These are phyloP conservation scores for Arge pagana DNA, from an alignment of 2,888 invertebrate genomes.

Conservation along the genomic window DNA sequence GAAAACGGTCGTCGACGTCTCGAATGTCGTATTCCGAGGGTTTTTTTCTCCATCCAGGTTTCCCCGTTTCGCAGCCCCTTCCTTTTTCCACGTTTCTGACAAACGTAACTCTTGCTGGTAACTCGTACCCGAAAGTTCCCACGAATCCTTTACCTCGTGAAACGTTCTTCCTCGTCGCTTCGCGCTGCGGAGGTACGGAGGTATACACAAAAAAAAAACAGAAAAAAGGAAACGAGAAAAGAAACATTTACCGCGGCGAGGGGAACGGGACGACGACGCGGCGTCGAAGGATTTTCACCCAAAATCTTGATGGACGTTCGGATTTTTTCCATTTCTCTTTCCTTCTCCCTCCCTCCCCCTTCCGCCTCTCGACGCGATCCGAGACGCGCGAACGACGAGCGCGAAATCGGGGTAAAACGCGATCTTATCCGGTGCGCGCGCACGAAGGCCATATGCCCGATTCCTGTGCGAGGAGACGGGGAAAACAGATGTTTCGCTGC, in stretches of 20 bases:
- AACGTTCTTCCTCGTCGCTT: background rate
- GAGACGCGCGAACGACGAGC: constrained; percentile 1
- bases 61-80: background rate
- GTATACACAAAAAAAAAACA: constrained; percentile 9
- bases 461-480: constrained; percentile 7
- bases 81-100: constrained; percentile 19
- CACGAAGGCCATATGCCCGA: too few relatives aligned
- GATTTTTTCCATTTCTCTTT: too few relatives aligned
- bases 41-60: too few relatives aligned
- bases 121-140: constrained; percentile 44
- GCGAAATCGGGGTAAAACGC: too few relatives aligned
- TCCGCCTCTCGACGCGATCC: constrained; percentile 3
- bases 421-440: too few relatives aligned
- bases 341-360: too few relatives aligned
- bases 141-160: constrained; percentile 51
- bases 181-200: constrained; percentile 6
- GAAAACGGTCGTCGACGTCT: too few relatives aligned
- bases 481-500: constrained; percentile 15
- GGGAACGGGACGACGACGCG: constrained; percentile 19
- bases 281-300: constrained; percentile 23
- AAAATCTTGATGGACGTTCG: constrained; percentile 22
- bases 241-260: constrained; percentile 24
- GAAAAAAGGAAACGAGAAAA: background rate
- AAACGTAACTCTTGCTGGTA: constrained; percentile 51
- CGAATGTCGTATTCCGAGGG: too few relatives aligned